These are phyloP conservation scores for Aphyosemion australe DNA, from an alignment of 2,113 vertebrate species.

Conservation along the genomic window DNA sequence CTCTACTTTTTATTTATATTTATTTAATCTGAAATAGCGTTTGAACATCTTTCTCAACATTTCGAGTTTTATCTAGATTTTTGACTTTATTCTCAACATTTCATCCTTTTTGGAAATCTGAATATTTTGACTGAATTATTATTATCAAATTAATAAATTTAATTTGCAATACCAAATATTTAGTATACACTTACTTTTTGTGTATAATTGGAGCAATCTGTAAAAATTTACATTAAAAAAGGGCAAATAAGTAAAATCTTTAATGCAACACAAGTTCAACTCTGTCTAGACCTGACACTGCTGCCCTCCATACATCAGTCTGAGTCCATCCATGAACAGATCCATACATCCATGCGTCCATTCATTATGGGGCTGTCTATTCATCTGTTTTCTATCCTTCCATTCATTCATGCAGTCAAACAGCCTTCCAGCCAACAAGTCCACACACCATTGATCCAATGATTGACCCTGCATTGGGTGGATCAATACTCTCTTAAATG, in stretches of 20 bases:
- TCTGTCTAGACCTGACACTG: slow-evolving; percentile 23
- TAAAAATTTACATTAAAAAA: slow-evolving; percentile 8
- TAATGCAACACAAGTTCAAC: slow-evolving; percentile 27
- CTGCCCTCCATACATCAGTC: slow-evolving; percentile 19
- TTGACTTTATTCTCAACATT: too few species aligned
- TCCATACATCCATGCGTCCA: slow-evolving; percentile 50
- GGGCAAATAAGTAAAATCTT: slow-evolving; percentile 12
- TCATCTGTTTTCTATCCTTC: slow-evolving; percentile 47
- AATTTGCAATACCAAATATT: too few species aligned
- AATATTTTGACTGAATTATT: too few species aligned
- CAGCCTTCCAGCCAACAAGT: slow-evolving; percentile 46
- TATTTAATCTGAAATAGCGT: too few species aligned
- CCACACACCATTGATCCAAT: slow-evolving; percentile 70
- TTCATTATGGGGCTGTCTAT: slow-evolving; percentile 47
- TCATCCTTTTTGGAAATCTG: too few species aligned
- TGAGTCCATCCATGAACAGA: slow-evolving; percentile 40
- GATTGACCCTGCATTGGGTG: slow-evolving; percentile 75
- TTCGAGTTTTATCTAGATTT: too few species aligned
- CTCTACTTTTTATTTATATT: too few species aligned
- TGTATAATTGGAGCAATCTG: not conserved
- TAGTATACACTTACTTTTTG: too few species aligned
- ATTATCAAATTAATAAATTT: too few species aligned
- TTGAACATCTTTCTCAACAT: too few species aligned
- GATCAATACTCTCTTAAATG: slow-evolving; percentile 80
- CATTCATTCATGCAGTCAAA: slow-evolving; percentile 63